Evolutionary conservation across 2,888 invertebrate species (phyloP), one percentile per base, ranked within the genome.

Genomic region (Synanthedon andrenaeformis): DNA sequence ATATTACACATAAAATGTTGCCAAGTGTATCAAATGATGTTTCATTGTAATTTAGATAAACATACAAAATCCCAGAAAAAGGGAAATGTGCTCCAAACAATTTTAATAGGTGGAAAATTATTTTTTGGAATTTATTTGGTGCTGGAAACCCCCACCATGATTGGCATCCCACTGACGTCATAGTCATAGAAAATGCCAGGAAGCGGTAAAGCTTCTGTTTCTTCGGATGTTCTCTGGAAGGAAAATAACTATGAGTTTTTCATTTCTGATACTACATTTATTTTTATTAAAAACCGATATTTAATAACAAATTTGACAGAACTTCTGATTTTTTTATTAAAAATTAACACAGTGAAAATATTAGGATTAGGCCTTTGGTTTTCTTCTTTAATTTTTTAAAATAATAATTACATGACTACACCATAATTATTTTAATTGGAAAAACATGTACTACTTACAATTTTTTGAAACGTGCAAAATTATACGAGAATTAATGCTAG

Each of bases 91-190:
- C 55, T 11, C 41, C 42, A 42, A 45, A 51, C 4, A 41, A 11
- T 3, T 50, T 3, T 1, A 53, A 42, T 1, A 56, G 3, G 4
- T 13, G 17, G 14, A 23, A 52, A 14, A 55, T 41, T 11, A 57
- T 41, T 19, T 49, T 28, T 42, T 54, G 28, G 2, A 54, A 51
- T 17, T 55, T 57, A 19, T 57, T 57, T 4, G 57, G 57, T n/a
- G 14, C 14, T 17, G 51, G 11, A 28, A 53, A 60, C 4, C 60
- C 57, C 60, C 57, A 60, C 57, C 58, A 60, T 1, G 42, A 49
- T 13, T 52, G 53, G 13, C 55, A 48, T 11, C 57, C 57, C 19
- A 57, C 41, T 8, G 45, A 17, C 6, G 42, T 53, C 14, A 51
- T 48, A n/a, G 52, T 53, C 53, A 56, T 52, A 6, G 48, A 28